A percentile compares a stretch with the other conserved stretches of the same genome.
phyloP scores from a whole-genome alignment of 2,888 invertebrate species.

The Pachymerium ferrugineum region DNA sequence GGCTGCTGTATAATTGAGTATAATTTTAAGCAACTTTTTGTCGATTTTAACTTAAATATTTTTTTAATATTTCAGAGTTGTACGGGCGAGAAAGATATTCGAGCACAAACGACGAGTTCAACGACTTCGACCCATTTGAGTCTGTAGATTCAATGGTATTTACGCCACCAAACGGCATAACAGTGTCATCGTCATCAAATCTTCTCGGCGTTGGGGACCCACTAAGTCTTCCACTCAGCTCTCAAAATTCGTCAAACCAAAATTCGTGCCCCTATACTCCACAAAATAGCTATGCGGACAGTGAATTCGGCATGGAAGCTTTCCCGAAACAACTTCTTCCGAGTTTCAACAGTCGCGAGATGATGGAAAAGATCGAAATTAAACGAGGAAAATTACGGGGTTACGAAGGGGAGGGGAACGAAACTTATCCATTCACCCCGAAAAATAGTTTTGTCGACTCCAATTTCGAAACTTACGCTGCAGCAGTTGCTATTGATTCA shows the following conservation, averaged over 20 bases:
- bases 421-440: constrained; percentile 45
- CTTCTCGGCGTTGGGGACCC: constrained; percentile 36
- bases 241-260: constrained; percentile 42
- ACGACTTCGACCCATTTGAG: constrained; percentile 33
- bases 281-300: constrained; percentile 46
- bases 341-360: constrained; percentile 50
- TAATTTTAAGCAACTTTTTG: no score
- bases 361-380: constrained; percentile 49
- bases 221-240: constrained; percentile 40
- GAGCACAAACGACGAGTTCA: background rate
- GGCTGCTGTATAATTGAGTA: background rate
- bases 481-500: constrained; percentile 32
- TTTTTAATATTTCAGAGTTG: background rate
- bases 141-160: background rate
- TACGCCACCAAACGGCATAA: constrained; percentile 16
- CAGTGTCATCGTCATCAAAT: constrained; percentile 23
- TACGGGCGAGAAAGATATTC: background rate
- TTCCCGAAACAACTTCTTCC: constrained; percentile 42
- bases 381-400: constrained; percentile 46
- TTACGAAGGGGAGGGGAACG: constrained; percentile 39
- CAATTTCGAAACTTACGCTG: constrained; percentile 40
- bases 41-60: no score
- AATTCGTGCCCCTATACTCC: constrained; percentile 46
- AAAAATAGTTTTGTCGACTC: constrained; percentile 47
- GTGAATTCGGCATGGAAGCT: constrained; percentile 40